phyloP scores from a whole-genome alignment of 1,140 invertebrate genomes.

The Scaptomyza montana region DNA sequence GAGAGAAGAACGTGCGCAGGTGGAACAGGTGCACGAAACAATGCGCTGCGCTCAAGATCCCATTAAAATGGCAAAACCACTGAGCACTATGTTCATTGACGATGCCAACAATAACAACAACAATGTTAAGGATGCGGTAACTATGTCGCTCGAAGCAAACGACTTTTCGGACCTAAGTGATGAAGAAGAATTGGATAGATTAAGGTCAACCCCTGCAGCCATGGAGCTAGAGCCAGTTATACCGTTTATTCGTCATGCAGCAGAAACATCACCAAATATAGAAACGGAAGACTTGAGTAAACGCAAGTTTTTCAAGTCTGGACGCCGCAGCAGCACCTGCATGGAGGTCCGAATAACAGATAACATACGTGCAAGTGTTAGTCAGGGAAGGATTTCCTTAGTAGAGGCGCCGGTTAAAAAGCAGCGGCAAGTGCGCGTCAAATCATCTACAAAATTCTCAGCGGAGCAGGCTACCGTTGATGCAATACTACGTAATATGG shows the following conservation, averaged over 20 bases:
- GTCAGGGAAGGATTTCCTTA: slow-evolving; percentile 66
- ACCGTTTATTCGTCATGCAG: slow-evolving; percentile 62
- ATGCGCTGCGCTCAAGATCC: slow-evolving; percentile 65
- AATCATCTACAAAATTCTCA: slow-evolving; percentile 66
- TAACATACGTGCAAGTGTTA: slow-evolving; percentile 71
- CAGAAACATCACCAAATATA: slow-evolving; percentile 8
- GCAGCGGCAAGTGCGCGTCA: slow-evolving; percentile 53
- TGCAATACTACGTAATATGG: slow-evolving; percentile 70
- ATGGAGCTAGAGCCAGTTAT: slow-evolving; percentile 67
- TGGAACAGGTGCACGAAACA: slow-evolving; percentile 71
- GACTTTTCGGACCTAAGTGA: slow-evolving; percentile 69
- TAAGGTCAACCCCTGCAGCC: not conserved
- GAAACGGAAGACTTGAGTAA: slow-evolving; percentile 24
- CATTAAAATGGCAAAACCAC: slow-evolving; percentile 76
- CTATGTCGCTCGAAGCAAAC: slow-evolving; percentile 1
- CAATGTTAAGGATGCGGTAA: not conserved
- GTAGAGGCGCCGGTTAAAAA: slow-evolving; percentile 51
- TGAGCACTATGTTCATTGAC: slow-evolving; percentile 45
- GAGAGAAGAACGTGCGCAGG: slow-evolving; percentile 66
- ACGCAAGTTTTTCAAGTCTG: slow-evolving; percentile 78
- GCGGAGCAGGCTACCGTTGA: slow-evolving; percentile 78
- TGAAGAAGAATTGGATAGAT: slow-evolving; percentile 27
- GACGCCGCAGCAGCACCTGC: slow-evolving; percentile 55
- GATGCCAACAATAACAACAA: slow-evolving; percentile 65
- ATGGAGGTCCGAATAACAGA: slow-evolving; percentile 78